Conservation (phyloP, 2,113 vertebrate genomes). For the Drymodes brunneopygia region DNA sequence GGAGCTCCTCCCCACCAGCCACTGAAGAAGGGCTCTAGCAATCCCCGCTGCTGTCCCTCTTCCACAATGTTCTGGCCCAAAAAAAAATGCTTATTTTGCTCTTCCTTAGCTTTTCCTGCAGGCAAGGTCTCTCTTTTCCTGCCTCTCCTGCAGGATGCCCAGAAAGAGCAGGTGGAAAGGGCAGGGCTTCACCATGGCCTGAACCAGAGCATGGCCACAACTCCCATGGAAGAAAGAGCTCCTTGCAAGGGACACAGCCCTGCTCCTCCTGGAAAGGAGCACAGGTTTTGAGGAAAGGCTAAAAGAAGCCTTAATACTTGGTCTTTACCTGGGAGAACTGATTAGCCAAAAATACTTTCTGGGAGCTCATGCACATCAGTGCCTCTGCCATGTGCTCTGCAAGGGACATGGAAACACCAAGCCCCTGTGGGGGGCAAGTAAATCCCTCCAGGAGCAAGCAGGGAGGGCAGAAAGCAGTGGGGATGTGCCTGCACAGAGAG, state of each 20-base stretch:
- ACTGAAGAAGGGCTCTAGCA: background rate
- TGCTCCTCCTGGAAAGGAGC: background rate
- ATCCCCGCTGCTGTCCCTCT: background rate
- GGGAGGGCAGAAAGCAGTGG: background rate
- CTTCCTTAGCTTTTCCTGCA: background rate
- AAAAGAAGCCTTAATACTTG: background rate
- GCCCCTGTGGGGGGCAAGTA: rapidly evolving
- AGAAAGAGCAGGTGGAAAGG: background rate
- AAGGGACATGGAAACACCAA: rapidly evolving
- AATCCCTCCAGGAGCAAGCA: background rate
- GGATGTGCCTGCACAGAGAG: background rate
- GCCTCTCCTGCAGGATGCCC: background rate
- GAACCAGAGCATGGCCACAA: rapidly evolving
- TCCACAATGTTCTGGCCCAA: background rate
- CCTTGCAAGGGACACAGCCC: rapidly evolving
- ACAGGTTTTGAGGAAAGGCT: background rate
- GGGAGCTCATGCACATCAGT: background rate
- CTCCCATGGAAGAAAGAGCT: rapidly evolving
- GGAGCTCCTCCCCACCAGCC: background rate
- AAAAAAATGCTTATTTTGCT: background rate
- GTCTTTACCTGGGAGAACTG: background rate
- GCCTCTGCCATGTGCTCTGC: background rate
- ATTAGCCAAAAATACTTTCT: background rate
- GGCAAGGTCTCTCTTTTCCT: background rate
- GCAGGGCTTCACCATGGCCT: rapidly evolving